Evolutionary conservation across 1,140 invertebrate species (phyloP).

Genomic region (Venustaconcha ellipsiformis): DNA sequence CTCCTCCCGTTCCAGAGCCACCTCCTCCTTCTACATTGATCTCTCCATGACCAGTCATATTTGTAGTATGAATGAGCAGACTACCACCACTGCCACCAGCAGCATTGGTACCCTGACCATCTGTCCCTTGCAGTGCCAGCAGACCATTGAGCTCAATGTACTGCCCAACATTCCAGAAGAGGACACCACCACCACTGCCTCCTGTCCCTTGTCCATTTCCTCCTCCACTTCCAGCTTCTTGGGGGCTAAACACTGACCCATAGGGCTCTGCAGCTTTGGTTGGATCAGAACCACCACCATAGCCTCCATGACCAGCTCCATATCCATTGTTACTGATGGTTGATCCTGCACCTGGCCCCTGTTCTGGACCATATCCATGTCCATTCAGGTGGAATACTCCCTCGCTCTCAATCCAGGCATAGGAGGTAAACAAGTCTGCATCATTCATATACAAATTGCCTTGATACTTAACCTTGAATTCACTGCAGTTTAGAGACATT

Average conservation of each 20-base stretch:
- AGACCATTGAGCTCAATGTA: constrained; percentile 54
- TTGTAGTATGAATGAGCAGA: constrained; percentile 50
- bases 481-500: constrained; percentile 39
- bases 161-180: constrained; percentile 49
- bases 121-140: constrained; percentile 43
- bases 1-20: constrained; percentile 38
- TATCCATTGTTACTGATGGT: constrained; percentile 41
- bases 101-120: constrained; percentile 42
- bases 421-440: constrained; percentile 46
- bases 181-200: constrained; percentile 49
- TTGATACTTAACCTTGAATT: constrained; percentile 49
- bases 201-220: constrained; percentile 50
- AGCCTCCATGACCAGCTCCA: constrained; percentile 56
- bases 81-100: constrained; percentile 57
- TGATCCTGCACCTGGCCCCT: constrained; percentile 42
- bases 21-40: constrained; percentile 45
- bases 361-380: constrained; percentile 39
- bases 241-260: constrained; percentile 47
- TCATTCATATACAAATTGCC: constrained; percentile 56
- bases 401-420: constrained; percentile 52
- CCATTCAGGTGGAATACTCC: constrained; percentile 52
- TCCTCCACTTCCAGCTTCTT: constrained; percentile 50
- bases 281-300: constrained; percentile 42
- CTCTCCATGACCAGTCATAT: constrained; percentile 57
- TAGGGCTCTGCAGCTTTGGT: constrained; percentile 34